These are phyloP conservation scores for Lepus oiostolus DNA, from an alignment of 2,797 vertebrate genomes.

Conservation along the genomic window DNA sequence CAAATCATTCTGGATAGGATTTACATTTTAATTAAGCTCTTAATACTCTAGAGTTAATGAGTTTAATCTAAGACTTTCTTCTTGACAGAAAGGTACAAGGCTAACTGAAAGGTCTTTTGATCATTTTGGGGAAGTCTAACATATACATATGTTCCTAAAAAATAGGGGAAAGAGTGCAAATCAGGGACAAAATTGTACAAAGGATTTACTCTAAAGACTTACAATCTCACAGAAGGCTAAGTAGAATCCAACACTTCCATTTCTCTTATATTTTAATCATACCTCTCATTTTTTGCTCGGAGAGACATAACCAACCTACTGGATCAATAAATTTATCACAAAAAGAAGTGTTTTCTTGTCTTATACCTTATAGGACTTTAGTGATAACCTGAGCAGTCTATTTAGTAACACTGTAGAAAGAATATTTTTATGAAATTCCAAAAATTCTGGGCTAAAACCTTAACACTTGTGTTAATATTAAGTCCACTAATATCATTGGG, in stretches of 20 bases:
- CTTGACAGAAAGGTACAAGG: conserved; percentile 64
- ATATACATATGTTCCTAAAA: conserved; percentile 56
- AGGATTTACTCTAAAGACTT: conserved; percentile 16
- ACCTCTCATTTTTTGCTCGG: neutral
- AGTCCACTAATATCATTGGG: neutral
- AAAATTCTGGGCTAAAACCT: neutral
- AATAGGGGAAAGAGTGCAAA: conserved; percentile 54
- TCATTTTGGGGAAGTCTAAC: conserved; percentile 64
- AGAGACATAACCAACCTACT: neutral
- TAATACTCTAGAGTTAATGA: conserved; percentile 79
- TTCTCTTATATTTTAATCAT: conserved; percentile 6
- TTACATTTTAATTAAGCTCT: conserved; percentile 81
- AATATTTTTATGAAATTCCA: conserved; percentile 6
- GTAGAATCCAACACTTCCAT: neutral
- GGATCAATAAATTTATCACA: neutral
- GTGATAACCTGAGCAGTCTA: neutral
- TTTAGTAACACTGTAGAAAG: neutral
- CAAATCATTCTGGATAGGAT: conserved; percentile 73
- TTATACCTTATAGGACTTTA: neutral
- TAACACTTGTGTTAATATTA: conserved; percentile 24
- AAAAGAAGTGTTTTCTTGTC: neutral
- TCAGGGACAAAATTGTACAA: conserved; percentile 52
- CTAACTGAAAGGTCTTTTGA: conserved; percentile 72
- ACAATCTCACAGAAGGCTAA: neutral
- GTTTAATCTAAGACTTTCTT: conserved; percentile 78